Evolutionary conservation across 2,888 invertebrate species (phyloP).

Genomic region (Seladonia tumulorum): DNA sequence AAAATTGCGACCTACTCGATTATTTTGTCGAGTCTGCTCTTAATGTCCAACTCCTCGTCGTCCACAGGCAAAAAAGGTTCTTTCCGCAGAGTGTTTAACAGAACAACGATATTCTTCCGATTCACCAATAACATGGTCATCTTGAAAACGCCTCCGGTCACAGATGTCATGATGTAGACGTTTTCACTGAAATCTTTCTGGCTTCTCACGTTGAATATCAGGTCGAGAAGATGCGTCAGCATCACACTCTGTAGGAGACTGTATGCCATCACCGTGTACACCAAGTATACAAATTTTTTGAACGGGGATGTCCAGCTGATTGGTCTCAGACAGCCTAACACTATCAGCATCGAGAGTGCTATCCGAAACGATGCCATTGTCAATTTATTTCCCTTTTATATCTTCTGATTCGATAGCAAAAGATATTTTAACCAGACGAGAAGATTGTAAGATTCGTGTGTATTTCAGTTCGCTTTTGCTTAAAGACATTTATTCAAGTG

Average conservation of each 20-base stretch:
- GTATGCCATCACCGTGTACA: constrained; percentile 45
- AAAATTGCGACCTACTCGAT: constrained; percentile 30
- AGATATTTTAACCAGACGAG: background rate
- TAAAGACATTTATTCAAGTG: too few relatives aligned
- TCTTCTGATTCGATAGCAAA: background rate
- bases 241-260: constrained; percentile 27
- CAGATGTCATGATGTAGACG: constrained; percentile 59
- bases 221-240: constrained; percentile 45
- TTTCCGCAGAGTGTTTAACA: constrained; percentile 12
- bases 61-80: constrained; percentile 33
- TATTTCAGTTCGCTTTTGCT: too few relatives aligned
- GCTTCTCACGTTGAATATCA: constrained; percentile 41
- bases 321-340: background rate
- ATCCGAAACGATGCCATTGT: background rate
- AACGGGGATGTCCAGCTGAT: background rate
- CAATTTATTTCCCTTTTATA: background rate
- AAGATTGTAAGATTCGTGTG: too few relatives aligned
- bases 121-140: constrained; percentile 48
- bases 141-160: constrained; percentile 56
- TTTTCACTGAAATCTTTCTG: constrained; percentile 62
- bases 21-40: constrained; percentile 24
- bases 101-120: constrained; percentile 29
- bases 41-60: constrained; percentile 37
- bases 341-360: background rate
- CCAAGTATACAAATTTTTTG: constrained; percentile 40